Evolutionary conservation across 2,113 vertebrate species (phyloP).

Genomic region (Hylia prasina): DNA sequence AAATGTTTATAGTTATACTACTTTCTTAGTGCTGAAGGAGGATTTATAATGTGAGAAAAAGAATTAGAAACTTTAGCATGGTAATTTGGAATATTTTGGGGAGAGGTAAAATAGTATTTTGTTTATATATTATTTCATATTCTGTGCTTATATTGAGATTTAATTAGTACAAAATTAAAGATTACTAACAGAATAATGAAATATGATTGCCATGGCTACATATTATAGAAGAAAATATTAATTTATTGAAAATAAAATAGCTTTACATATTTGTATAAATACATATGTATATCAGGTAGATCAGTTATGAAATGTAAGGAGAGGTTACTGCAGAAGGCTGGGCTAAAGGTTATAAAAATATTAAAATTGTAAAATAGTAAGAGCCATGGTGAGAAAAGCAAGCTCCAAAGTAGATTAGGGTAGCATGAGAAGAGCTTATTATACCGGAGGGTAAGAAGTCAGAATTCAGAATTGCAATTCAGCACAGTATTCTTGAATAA

Average conservation of each 20-base stretch:
- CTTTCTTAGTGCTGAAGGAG: not conserved
- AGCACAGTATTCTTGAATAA: not conserved
- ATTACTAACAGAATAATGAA: not conserved
- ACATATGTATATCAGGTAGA: not conserved
- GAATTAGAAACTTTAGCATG: not conserved
- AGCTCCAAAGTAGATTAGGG: not conserved
- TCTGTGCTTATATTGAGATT: not conserved
- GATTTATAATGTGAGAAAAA: slow-evolving; percentile 16
- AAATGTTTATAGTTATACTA: not conserved
- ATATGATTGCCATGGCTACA: not conserved
- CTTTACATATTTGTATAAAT: not conserved
- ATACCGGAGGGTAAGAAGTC: not conserved
- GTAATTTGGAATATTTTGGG: not conserved
- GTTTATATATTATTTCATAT: not conserved
- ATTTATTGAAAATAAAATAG: not conserved
- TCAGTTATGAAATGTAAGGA: not conserved
- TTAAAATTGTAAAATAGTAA: not conserved
- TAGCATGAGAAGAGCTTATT: not conserved
- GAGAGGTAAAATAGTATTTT: not conserved
- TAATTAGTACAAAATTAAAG: not conserved
- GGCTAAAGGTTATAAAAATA: not conserved
- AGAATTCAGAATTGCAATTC: not conserved
- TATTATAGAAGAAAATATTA: not conserved
- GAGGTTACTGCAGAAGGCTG: not conserved
- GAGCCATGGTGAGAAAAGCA: not conserved